Conservation (phyloP, 2,888 invertebrate species). For the Noctua pronuba region DNA sequence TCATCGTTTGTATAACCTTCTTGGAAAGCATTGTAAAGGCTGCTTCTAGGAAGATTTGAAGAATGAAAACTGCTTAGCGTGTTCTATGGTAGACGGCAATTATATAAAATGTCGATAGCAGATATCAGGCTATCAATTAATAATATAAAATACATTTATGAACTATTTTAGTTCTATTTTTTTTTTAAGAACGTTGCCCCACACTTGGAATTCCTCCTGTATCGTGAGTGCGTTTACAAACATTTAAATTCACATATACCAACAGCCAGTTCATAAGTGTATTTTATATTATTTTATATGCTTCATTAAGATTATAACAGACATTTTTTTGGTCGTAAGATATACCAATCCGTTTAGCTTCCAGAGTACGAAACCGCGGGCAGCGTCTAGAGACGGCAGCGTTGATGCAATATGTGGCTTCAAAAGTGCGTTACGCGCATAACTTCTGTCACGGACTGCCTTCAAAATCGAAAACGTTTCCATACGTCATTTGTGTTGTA, state of each 20-base stretch:
- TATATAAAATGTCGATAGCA: background rate
- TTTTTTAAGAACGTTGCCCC: no score
- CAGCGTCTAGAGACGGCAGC: no score
- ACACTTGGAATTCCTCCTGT: no score
- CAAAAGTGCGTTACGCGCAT: background rate
- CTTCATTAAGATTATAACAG: background rate
- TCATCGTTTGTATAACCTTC: background rate
- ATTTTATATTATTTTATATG: no score
- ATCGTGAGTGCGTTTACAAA: no score
- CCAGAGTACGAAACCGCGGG: no score
- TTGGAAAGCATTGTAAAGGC: background rate
- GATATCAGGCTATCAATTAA: background rate
- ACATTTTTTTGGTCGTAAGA: background rate
- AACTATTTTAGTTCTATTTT: no score
- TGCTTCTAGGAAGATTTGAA: background rate
- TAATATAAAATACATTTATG: background rate
- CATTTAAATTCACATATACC: no score
- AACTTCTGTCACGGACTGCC: background rate
- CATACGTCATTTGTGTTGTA: background rate
- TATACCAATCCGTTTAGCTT: background rate
- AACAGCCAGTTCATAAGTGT: no score
- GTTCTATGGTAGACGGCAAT: background rate
- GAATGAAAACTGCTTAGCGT: background rate
- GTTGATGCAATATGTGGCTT: no score
- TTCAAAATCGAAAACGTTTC: background rate